Evolutionary conservation across 2,888 invertebrate genomes (phyloP).

Genomic region (Dicyrtomina minuta): DNA sequence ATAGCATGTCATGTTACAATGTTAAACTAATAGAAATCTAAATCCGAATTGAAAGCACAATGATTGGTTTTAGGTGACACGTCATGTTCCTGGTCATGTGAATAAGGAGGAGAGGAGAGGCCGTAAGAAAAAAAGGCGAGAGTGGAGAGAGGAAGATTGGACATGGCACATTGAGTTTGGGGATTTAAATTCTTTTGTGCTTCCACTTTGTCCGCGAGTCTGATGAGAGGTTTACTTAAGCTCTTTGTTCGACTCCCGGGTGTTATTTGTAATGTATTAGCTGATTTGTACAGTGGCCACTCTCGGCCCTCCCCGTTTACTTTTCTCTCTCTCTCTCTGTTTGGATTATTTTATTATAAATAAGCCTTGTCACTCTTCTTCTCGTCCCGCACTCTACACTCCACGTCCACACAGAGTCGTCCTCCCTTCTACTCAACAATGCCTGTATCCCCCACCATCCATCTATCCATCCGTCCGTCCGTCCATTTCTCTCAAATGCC

Average conservation of each 20-base stretch:
- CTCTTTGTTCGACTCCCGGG: constrained; percentile 15
- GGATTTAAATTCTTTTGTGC: constrained; percentile 22
- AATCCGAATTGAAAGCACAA: constrained; percentile 25
- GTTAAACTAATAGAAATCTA: constrained; percentile 16
- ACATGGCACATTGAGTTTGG: constrained; percentile 3
- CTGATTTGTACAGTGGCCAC: constrained; percentile 14
- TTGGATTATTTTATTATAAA: constrained; percentile 14
- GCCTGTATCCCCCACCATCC: too few species aligned
- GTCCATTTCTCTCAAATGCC: background rate
- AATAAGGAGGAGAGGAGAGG: too few species aligned
- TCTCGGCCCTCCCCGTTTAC: constrained; percentile 2
- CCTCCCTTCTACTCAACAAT: constrained; percentile 7
- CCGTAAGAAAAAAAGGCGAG: too few species aligned
- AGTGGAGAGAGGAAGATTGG: too few species aligned
- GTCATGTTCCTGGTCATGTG: constrained; percentile 12
- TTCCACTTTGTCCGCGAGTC: background rate
- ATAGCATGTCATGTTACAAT: constrained; percentile 10
- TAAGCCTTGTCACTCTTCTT: constrained; percentile 14
- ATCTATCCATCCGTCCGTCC: background rate
- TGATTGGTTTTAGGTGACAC: constrained; percentile 21
- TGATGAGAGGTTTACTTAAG: constrained; percentile 27
- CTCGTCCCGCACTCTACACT: background rate
- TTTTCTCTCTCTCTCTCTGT: constrained; percentile 14
- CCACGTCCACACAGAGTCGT: background rate
- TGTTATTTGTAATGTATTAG: constrained; percentile 26